Base-by-base conservation (phyloP, 2,888 invertebrate genomes). In the Eristalis intricaria region DNA sequence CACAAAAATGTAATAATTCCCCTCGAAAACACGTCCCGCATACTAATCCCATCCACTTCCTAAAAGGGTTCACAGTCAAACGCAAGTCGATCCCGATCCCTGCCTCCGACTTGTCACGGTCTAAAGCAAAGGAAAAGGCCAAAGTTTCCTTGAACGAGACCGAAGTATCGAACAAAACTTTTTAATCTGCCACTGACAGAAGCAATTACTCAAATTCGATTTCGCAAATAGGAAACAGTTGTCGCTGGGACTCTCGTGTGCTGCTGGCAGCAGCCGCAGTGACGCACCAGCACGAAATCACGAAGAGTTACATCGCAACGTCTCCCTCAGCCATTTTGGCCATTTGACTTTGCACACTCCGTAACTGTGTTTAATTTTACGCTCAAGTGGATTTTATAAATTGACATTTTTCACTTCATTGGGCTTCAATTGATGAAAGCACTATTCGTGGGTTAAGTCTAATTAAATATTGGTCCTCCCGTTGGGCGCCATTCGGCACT, bases 201-300 rank as follows among this genome's bases (percentile, higher is more conserved):
- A 84, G 83, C 86, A 87, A 87, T 87, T 87, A 87, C 86, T 87
- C 86, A 87, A 84, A 87, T 83, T 87, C 86, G 84, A 87, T 87
- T 87, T 84, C 65, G 58, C 78, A 84, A 87, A 87, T 78, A 79
- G 83, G 86, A 87, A 87, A 87, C 86, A 87, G 86, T 87, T 79
- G 84, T 84, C 79, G 83, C 86, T 75, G 19, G 70, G 56, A 61
- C 32, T 22, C 26, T 29, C 32, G 23, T 61, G 60, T 80, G 32
- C n/a, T 38, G 22, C 43, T 40, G 22, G 29, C 32, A 35, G 19
- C 13, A 43, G 26, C 50, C 61, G 26, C 56, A 50, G 43, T 43
- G 43, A 43, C 43, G 43, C 43, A n/a, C 23, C 50, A 65, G 38
- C 61, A 66, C 68, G 26, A 68, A 68, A 50, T 50, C 26, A 38